These are phyloP conservation scores for Aphelocoma californica DNA, from an alignment of 2,797 vertebrate species.

Conservation along the genomic window DNA sequence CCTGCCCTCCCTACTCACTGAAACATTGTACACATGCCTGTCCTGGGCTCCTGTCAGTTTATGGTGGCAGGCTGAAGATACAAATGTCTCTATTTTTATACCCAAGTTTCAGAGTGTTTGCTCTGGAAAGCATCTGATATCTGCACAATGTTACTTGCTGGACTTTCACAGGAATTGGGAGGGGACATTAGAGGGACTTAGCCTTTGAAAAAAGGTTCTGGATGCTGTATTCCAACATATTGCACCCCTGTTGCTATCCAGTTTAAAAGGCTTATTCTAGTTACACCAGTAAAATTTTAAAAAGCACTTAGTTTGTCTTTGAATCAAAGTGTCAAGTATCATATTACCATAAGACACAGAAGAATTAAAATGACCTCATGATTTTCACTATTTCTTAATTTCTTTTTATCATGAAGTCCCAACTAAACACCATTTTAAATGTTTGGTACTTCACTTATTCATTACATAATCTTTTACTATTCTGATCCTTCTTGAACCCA, in stretches of 20 bases:
- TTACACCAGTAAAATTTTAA: background rate
- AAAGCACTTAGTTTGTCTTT: background rate
- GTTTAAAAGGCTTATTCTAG: background rate
- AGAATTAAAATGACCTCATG: background rate
- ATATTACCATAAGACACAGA: background rate
- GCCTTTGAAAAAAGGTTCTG: background rate
- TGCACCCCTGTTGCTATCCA: background rate
- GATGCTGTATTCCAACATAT: background rate
- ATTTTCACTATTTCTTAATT: background rate
- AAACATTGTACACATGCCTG: background rate
- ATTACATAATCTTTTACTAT: background rate
- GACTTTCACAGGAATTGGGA: background rate
- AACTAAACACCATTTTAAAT: background rate
- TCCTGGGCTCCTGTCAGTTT: background rate
- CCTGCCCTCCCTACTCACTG: background rate
- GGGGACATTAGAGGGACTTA: background rate
- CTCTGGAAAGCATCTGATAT: background rate
- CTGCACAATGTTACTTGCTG: background rate
- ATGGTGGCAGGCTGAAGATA: background rate
- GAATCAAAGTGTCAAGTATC: background rate
- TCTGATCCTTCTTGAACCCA: background rate
- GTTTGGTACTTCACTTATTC: background rate
- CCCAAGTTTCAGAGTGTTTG: background rate
- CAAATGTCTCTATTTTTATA: constrained; percentile 10
- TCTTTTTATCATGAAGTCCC: background rate